Evolutionary conservation across 2,113 vertebrate genomes (phyloP).

Genomic region (Xiphias gladius): DNA sequence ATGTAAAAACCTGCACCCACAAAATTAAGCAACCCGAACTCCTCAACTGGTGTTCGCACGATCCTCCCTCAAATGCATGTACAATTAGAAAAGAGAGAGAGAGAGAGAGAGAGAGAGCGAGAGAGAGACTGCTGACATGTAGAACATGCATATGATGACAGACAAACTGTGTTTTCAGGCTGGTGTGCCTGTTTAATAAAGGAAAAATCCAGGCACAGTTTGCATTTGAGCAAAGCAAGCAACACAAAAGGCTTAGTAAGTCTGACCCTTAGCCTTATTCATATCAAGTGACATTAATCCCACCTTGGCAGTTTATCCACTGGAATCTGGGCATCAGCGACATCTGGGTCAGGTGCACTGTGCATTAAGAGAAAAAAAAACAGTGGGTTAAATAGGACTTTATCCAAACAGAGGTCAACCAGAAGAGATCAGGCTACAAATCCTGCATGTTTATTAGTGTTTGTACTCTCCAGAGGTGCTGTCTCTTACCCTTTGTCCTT

Average conservation of each 20-base stretch:
- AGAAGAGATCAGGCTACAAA: slow-evolving; percentile 13
- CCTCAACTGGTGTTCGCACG: background rate
- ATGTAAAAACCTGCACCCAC: background rate
- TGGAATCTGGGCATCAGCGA: slow-evolving; percentile 88
- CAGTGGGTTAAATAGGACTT: slow-evolving; percentile 10
- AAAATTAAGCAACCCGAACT: background rate
- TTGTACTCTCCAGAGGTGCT: background rate
- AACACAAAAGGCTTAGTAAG: slow-evolving; percentile 13
- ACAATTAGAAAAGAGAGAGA: background rate
- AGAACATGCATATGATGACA: background rate
- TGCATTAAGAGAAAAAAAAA: slow-evolving; percentile 23
- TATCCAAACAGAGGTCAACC: background rate
- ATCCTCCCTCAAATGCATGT: background rate
- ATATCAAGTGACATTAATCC: slow-evolving; percentile 52
- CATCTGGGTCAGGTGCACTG: slow-evolving; percentile 89
- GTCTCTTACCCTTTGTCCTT: slow-evolving; percentile 91
- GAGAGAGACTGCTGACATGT: background rate
- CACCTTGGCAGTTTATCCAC: slow-evolving; percentile 93
- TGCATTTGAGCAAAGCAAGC: background rate
- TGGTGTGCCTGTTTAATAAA: background rate
- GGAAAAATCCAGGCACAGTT: background rate
- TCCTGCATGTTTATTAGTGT: slow-evolving; percentile 15
- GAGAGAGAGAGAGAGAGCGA: background rate
- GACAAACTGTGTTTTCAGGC: background rate
- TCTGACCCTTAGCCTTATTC: slow-evolving; percentile 18